phyloP scores from a whole-genome alignment of 2,797 vertebrate species.

The Gambelia wislizenii region DNA sequence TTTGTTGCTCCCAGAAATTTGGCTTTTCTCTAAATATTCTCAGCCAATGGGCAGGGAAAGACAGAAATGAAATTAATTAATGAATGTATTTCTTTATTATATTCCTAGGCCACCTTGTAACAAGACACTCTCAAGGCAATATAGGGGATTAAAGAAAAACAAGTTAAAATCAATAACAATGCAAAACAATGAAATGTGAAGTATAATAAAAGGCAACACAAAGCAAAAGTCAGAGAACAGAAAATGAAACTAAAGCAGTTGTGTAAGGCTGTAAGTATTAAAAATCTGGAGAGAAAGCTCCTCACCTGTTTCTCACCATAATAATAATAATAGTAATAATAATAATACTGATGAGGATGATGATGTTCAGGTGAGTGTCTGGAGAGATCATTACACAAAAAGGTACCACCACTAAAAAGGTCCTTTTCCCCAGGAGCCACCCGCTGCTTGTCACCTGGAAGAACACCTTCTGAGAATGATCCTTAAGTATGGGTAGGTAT shows the following conservation, averaged over 20 bases:
- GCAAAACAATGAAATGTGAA: background rate
- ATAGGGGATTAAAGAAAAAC: background rate
- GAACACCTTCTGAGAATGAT: background rate
- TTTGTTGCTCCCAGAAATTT: conserved; percentile 13
- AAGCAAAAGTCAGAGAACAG: background rate
- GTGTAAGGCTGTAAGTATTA: too few species aligned
- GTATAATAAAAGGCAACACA: background rate
- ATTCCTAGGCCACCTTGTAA: background rate
- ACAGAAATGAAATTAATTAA: background rate
- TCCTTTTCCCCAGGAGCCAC: background rate
- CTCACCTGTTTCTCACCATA: background rate
- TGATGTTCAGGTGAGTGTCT: background rate
- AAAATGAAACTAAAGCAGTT: background rate
- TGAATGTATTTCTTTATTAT: background rate
- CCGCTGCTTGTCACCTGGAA: background rate
- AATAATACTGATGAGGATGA: too few species aligned
- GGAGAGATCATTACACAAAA: background rate
- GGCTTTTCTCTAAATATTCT: background rate
- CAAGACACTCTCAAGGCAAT: background rate
- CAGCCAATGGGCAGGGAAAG: background rate
- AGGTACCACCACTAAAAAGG: background rate
- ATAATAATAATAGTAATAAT: too few species aligned
- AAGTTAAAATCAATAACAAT: background rate
- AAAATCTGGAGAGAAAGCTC: background rate
- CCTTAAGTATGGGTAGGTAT: background rate